These are phyloP conservation scores for Drosophila barbarae DNA, from an alignment of 2,888 invertebrate species.

Conservation along the genomic window DNA sequence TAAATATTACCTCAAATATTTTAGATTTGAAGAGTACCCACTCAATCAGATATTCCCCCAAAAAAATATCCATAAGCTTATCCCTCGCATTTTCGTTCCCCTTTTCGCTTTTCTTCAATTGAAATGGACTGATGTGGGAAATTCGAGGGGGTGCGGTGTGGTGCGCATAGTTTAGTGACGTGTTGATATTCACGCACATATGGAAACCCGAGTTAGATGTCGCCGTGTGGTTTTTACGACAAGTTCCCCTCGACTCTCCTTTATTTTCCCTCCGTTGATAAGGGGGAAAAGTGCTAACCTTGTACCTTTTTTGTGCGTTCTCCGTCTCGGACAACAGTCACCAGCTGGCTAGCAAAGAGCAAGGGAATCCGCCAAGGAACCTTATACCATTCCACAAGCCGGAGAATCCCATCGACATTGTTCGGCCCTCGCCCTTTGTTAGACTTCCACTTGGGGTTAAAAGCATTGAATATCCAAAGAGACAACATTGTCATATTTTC, in stretches of 20 bases:
- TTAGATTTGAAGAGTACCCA: background rate
- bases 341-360: constrained; percentile 27
- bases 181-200: constrained; percentile 47
- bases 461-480: constrained; percentile 69
- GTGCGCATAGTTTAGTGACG: constrained; percentile 32
- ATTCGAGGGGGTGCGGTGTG: constrained; percentile 1
- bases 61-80: background rate
- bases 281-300: constrained; percentile 62
- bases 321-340: constrained; percentile 23
- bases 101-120: constrained; percentile 54
- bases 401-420: constrained; percentile 51
- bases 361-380: constrained; percentile 4
- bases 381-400: background rate
- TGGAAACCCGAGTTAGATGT: constrained; percentile 41
- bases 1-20: background rate
- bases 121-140: constrained; percentile 48
- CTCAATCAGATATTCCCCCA: background rate
- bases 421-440: constrained; percentile 34
- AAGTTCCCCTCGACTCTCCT: constrained; percentile 8
- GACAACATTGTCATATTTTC: constrained; percentile 72
- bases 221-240: constrained; percentile 48
- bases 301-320: constrained; percentile 55
- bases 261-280: constrained; percentile 34
- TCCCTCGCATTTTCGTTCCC: background rate
- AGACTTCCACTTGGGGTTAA: constrained; percentile 47